Percentiles rank a stretch among this genome's conserved stretches.
Conservation (phyloP, 2,888 invertebrate species). For the Electrophaes corylata region DNA sequence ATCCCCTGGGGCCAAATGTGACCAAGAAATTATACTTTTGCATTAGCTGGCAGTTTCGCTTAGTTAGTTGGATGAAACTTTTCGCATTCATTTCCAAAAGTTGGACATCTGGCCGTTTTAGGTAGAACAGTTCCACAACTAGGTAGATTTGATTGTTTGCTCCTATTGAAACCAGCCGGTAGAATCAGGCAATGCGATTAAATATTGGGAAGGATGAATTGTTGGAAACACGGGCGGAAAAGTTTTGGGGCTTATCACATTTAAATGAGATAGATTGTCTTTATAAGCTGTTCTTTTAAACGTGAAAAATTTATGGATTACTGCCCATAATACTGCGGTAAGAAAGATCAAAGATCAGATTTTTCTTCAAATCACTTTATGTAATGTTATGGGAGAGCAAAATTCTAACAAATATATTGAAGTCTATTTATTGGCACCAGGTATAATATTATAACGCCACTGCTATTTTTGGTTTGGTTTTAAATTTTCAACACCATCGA, state of each 20-base stretch:
- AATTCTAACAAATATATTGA: not conserved
- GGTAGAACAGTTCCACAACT: slow-evolving; percentile 37
- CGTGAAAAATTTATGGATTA: not conserved
- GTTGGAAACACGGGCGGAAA: slow-evolving; percentile 35
- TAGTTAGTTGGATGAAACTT: slow-evolving; percentile 65
- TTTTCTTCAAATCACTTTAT: no score
- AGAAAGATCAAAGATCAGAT: no score
- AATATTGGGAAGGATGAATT: slow-evolving; percentile 42
- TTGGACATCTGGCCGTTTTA: slow-evolving; percentile 45
- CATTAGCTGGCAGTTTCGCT: slow-evolving; percentile 66
- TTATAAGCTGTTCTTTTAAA: not conserved
- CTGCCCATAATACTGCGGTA: no score
- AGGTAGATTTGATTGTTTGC: slow-evolving; percentile 50
- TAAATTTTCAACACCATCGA: not conserved
- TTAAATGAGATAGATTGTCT: slow-evolving; percentile 33
- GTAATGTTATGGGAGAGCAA: no score
- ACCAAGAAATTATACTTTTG: slow-evolving; percentile 66
- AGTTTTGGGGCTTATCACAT: slow-evolving; percentile 35
- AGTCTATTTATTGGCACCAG: slow-evolving; percentile 27
- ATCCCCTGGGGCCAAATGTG: slow-evolving; percentile 45
- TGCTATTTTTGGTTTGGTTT: not conserved
- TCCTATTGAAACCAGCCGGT: slow-evolving; percentile 39
- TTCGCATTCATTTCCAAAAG: slow-evolving; percentile 68
- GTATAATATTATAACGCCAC: not conserved
- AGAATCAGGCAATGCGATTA: slow-evolving; percentile 50